A percentile compares a stretch with the other conserved stretches of the same genome.
Conservation (phyloP, 2,888 invertebrate genomes). For the Lydus trimaculatus region DNA sequence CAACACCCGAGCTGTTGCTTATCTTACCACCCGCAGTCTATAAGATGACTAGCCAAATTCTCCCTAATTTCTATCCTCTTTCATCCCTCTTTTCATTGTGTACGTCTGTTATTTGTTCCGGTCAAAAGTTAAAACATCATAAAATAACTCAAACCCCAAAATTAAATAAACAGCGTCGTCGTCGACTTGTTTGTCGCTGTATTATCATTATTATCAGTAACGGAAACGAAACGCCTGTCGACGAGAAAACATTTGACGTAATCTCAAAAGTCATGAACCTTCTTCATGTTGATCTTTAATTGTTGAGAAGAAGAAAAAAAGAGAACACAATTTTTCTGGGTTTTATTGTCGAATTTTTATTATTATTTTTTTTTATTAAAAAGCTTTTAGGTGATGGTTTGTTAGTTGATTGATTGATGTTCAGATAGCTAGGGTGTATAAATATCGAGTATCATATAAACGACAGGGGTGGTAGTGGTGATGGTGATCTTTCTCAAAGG, state of each 20-base stretch:
- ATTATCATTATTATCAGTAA: slow-evolving; percentile 40
- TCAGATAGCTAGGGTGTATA: slow-evolving; percentile 22
- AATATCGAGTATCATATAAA: slow-evolving; percentile 41
- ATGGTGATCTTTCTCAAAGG: slow-evolving; percentile 33
- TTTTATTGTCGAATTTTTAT: background rate
- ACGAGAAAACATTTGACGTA: slow-evolving; percentile 37
- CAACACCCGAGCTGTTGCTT: slow-evolving; percentile 50
- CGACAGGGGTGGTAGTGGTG: slow-evolving; percentile 36
- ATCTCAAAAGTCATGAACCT: slow-evolving; percentile 32
- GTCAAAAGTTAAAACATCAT: slow-evolving; percentile 34
- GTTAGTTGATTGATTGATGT: slow-evolving; percentile 6
- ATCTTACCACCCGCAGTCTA: slow-evolving; percentile 51
- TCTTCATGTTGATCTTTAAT: slow-evolving; percentile 19
- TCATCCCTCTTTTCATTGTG: slow-evolving; percentile 31
- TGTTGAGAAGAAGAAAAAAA: background rate
- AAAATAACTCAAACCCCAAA: slow-evolving; percentile 27
- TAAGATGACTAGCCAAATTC: slow-evolving; percentile 45
- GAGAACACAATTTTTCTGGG: slow-evolving; percentile 16
- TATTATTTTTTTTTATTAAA: background rate
- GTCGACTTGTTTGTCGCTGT: slow-evolving; percentile 36
- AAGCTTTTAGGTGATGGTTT: slow-evolving; percentile 6
- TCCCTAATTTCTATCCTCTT: slow-evolving; percentile 19
- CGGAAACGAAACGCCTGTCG: slow-evolving; percentile 34
- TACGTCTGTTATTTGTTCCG: slow-evolving; percentile 33
- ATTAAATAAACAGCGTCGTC: slow-evolving; percentile 31